phyloP scores from a whole-genome alignment of 1,140 invertebrate species.

The Trigoniulus corallinus region DNA sequence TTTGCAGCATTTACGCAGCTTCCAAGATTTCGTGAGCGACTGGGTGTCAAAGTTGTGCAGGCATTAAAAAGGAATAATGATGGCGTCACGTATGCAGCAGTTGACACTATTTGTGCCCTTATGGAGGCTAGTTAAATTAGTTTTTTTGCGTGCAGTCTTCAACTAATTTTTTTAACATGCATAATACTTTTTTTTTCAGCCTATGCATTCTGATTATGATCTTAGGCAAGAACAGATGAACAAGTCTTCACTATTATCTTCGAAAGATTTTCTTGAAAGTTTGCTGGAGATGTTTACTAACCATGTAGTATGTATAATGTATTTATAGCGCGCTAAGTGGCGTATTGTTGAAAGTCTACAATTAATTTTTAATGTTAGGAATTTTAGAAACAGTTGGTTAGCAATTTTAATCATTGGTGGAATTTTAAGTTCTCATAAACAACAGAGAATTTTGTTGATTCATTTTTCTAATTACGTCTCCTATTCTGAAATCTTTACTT shows the following conservation, averaged over 20 bases:
- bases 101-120: constrained; percentile 92
- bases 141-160: too few species aligned
- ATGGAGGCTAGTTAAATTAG: constrained; percentile 49
- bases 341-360: too few species aligned
- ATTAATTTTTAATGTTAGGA: too few species aligned
- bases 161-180: not conserved
- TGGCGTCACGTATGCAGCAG: constrained; percentile 83
- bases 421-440: too few species aligned
- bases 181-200: constrained; percentile 27
- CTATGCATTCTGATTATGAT: constrained; percentile 92
- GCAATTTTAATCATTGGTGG: too few species aligned
- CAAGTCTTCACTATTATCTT: constrained; percentile 87
- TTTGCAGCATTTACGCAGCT: constrained; percentile 89
- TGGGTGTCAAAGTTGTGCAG: constrained; percentile 77
- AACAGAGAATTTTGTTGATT: too few species aligned
- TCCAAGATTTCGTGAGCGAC: constrained; percentile 78
- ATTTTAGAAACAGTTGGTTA: too few species aligned
- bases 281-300: constrained; percentile 87
- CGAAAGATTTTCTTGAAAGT: constrained; percentile 78
- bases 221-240: constrained; percentile 93
- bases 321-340: too few species aligned
- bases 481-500: too few species aligned
- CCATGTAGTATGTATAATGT: constrained; percentile 59
- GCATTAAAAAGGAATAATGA: constrained; percentile 76
- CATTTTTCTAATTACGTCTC: too few species aligned